Conservation (phyloP, 2,113 vertebrate genomes). For the Pycnonotus jocosus region DNA sequence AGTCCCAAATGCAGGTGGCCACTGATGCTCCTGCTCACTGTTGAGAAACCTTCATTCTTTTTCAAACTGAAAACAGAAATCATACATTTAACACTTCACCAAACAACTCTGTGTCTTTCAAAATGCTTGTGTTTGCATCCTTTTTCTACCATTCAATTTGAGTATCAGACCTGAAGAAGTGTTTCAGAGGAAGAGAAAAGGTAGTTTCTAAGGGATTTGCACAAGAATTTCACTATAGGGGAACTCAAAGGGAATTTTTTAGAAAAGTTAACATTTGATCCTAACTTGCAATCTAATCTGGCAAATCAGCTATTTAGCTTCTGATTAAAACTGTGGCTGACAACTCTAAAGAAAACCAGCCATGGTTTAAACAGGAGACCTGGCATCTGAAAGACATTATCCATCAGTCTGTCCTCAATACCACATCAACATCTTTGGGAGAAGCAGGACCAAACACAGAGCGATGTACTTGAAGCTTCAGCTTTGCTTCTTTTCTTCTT, state of each 20-base stretch:
- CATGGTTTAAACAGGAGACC: background rate
- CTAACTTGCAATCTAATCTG: background rate
- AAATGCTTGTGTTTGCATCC: background rate
- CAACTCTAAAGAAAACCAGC: background rate
- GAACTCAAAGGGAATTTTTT: background rate
- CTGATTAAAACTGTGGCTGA: background rate
- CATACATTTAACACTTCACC: background rate
- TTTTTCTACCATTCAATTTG: background rate
- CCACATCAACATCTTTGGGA: background rate
- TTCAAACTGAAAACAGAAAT: background rate
- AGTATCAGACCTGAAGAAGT: background rate
- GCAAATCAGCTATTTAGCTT: background rate
- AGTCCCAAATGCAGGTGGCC: background rate
- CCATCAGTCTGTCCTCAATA: background rate
- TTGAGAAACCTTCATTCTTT: background rate
- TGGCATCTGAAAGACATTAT: background rate
- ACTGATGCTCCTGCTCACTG: background rate
- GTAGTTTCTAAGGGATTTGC: background rate
- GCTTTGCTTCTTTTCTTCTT: background rate
- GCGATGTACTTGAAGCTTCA: fast-evolving
- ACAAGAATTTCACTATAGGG: background rate
- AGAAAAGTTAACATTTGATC: background rate
- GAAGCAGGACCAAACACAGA: background rate
- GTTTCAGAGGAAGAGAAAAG: background rate
- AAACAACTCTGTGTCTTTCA: background rate